These are phyloP conservation scores for Halcyon senegalensis DNA, from an alignment of 2,113 vertebrate genomes.

Conservation along the genomic window DNA sequence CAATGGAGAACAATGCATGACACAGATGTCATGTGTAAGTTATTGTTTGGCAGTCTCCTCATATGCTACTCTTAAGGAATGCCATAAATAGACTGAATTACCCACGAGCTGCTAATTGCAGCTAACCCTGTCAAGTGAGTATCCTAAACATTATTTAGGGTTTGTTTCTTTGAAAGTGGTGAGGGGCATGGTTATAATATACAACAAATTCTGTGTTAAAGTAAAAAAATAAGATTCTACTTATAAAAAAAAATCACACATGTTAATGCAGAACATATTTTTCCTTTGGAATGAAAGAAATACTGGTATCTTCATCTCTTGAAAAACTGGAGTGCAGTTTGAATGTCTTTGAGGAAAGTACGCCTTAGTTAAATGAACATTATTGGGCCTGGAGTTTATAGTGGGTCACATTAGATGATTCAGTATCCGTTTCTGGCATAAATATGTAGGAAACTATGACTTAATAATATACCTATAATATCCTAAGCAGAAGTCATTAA, in stretches of 20 bases:
- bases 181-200: background rate
- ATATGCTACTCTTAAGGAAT: background rate
- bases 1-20: background rate
- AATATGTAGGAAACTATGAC: background rate
- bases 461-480: background rate
- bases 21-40: rapidly evolving
- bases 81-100: background rate
- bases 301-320: background rate
- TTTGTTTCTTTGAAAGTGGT: rapidly evolving
- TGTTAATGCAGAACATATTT: background rate
- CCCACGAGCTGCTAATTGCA: background rate
- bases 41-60: background rate
- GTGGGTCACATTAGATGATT: background rate
- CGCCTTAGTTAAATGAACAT: background rate
- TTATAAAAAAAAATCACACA: background rate
- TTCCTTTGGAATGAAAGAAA: background rate
- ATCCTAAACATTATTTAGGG: background rate
- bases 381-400: background rate
- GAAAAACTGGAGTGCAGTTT: background rate
- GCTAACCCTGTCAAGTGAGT: background rate
- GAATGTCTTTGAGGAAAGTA: background rate
- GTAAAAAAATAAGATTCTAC: background rate
- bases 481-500: background rate
- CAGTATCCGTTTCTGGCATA: background rate
- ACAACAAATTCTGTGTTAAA: background rate